Percentiles rank a stretch among this genome's conserved stretches.
phyloP scores from a whole-genome alignment of 2,888 invertebrate genomes.

The Eudasyphora cyanicolor region DNA sequence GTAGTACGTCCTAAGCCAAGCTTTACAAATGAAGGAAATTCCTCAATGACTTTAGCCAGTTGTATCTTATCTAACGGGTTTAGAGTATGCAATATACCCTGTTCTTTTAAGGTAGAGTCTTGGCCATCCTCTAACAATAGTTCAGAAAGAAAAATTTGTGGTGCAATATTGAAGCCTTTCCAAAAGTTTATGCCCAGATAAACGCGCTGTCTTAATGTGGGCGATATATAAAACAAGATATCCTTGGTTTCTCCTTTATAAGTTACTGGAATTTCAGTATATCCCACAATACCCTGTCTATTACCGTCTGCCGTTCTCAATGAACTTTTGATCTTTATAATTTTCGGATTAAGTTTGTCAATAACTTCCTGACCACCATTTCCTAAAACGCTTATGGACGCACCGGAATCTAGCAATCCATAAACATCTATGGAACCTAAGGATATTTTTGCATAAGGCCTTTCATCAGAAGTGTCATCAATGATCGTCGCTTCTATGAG shows the following conservation, averaged over 20 bases:
- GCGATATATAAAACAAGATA: slow-evolving; percentile 34
- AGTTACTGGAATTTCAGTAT: no score
- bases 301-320: slow-evolving; percentile 40
- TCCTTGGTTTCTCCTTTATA: not conserved
- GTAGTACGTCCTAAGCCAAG: slow-evolving; percentile 25
- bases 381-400: slow-evolving; percentile 24
- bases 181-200: slow-evolving; percentile 31
- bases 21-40: slow-evolving; percentile 27
- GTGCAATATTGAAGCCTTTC: slow-evolving; percentile 36
- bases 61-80: not conserved
- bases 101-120: not conserved
- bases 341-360: not conserved
- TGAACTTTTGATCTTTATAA: not conserved
- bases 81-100: not conserved
- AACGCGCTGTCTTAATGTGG: not conserved
- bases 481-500: slow-evolving; percentile 10
- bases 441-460: slow-evolving; percentile 26
- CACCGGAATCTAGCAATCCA: slow-evolving; percentile 30
- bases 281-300: slow-evolving; percentile 12
- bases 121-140: not conserved
- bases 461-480: not conserved
- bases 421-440: not conserved
- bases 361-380: not conserved
- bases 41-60: not conserved
- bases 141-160: slow-evolving; percentile 25